phyloP scores from a whole-genome alignment of 2,888 invertebrate species.

The Mechanitis messenoides region DNA sequence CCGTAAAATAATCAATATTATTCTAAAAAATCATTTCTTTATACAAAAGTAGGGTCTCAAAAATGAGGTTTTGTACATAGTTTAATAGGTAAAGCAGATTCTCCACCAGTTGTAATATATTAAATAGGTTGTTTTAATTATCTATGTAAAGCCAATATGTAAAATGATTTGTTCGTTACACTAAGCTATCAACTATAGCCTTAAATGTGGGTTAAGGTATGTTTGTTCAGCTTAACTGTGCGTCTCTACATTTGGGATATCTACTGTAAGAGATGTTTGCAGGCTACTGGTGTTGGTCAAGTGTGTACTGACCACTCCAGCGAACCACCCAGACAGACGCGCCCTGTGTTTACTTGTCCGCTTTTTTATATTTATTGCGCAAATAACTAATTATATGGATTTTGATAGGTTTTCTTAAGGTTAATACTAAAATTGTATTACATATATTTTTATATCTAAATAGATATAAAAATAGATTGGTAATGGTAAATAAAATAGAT shows the following conservation, averaged over 20 bases:
- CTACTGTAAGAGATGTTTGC: slow-evolving; percentile 55
- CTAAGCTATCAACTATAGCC: background rate
- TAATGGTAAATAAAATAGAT: no score
- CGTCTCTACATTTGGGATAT: slow-evolving; percentile 42
- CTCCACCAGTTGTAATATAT: background rate
- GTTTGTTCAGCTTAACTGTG: slow-evolving; percentile 35
- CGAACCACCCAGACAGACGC: slow-evolving; percentile 60
- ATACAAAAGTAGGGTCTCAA: no score
- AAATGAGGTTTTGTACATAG: no score
- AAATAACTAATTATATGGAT: slow-evolving; percentile 29
- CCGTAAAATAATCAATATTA: no score
- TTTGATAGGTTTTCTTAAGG: slow-evolving; percentile 1
- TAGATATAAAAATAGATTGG: slow-evolving; percentile 8
- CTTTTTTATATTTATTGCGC: slow-evolving; percentile 35
- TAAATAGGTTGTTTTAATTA: background rate
- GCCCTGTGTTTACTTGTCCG: slow-evolving; percentile 36
- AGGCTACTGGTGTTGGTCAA: slow-evolving; percentile 67
- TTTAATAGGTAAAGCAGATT: no score
- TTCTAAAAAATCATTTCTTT: no score
- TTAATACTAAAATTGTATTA: slow-evolving; percentile 2
- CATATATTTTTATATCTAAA: background rate
- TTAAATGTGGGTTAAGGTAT: slow-evolving; percentile 26
- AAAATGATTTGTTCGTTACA: background rate
- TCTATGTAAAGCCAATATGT: background rate
- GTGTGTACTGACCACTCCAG: slow-evolving; percentile 68